Evolutionary conservation across 2,797 vertebrate species (phyloP).

Genomic region (Oophaga sylvatica): DNA sequence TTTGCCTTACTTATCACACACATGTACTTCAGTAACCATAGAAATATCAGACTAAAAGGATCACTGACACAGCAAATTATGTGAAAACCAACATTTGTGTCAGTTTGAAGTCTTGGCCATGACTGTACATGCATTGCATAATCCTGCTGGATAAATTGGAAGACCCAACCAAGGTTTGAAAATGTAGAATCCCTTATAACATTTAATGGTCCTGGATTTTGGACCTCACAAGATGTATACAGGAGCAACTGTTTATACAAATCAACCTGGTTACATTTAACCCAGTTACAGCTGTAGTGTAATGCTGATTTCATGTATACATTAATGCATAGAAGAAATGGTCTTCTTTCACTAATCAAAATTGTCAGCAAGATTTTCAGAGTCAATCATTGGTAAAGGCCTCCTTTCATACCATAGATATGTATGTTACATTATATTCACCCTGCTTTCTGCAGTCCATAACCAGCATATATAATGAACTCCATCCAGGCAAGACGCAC

Average conservation of each 20-base stretch:
- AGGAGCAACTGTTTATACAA: slow-evolving; percentile 8
- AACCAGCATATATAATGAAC: not conserved
- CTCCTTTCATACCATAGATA: not conserved
- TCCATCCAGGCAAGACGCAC: not conserved
- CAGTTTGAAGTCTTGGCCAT: too few species aligned
- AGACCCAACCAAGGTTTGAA: not conserved
- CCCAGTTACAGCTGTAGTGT: not conserved
- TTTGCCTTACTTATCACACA: too few species aligned
- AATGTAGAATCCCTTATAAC: not conserved
- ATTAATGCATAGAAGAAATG: not conserved
- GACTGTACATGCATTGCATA: too few species aligned
- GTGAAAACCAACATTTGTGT: too few species aligned
- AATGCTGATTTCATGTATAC: slow-evolving; percentile 9
- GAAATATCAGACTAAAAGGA: too few species aligned
- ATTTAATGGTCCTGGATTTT: not conserved
- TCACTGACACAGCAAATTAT: too few species aligned
- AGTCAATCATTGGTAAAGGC: not conserved
- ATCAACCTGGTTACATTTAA: slow-evolving; percentile 6
- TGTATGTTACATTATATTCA: not conserved
- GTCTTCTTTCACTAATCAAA: not conserved
- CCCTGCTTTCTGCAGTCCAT: not conserved
- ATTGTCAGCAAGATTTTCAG: not conserved
- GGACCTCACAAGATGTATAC: slow-evolving; percentile 6
- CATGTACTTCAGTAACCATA: too few species aligned
- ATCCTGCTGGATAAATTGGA: not conserved